These are phyloP conservation scores for Poecilia velifera DNA, from an alignment of 2,797 vertebrate genomes.

Conservation along the genomic window DNA sequence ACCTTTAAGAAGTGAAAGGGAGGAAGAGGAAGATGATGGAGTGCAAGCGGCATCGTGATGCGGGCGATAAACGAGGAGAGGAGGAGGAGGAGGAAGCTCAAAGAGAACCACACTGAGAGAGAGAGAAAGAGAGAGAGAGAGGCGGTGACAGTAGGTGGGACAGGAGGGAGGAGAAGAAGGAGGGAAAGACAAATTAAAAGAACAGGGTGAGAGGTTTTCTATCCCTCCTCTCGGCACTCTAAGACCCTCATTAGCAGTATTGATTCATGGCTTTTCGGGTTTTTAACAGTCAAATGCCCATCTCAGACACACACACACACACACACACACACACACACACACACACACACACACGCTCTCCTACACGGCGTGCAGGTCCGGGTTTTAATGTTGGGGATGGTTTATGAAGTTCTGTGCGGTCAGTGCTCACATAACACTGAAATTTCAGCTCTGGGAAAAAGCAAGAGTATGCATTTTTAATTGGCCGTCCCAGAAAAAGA, in stretches of 20 bases:
- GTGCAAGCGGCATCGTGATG: conserved; percentile 27
- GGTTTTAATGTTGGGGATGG: conserved; percentile 39
- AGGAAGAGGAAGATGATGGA: conserved; percentile 3
- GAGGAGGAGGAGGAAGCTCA: conserved; percentile 13
- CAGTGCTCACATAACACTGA: conserved; percentile 46
- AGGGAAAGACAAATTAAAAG: conserved; percentile 67
- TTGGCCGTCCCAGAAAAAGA: conserved; percentile 32
- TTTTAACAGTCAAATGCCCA: conserved; percentile 77
- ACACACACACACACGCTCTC: conserved; percentile 13
- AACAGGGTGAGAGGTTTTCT: conserved; percentile 72
- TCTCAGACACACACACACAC: conserved; percentile 28
- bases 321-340: conserved; percentile 1
- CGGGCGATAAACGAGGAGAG: conserved; percentile 19
- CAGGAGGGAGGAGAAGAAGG: conserved; percentile 21
- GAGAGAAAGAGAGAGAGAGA: neutral
- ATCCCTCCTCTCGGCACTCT: conserved; percentile 63
- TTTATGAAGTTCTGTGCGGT: conserved; percentile 35
- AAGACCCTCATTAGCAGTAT: conserved; percentile 82
- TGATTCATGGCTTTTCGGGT: conserved; percentile 75
- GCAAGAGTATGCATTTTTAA: conserved; percentile 71
- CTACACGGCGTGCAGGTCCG: conserved; percentile 18
- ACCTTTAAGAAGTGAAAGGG: conserved; percentile 25
- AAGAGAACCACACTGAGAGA: conserved; percentile 12
- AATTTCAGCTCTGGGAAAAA: conserved; percentile 70
- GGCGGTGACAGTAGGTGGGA: neutral